phyloP scores from a whole-genome alignment of 2,113 vertebrate genomes.

The Micronisus gabar region DNA sequence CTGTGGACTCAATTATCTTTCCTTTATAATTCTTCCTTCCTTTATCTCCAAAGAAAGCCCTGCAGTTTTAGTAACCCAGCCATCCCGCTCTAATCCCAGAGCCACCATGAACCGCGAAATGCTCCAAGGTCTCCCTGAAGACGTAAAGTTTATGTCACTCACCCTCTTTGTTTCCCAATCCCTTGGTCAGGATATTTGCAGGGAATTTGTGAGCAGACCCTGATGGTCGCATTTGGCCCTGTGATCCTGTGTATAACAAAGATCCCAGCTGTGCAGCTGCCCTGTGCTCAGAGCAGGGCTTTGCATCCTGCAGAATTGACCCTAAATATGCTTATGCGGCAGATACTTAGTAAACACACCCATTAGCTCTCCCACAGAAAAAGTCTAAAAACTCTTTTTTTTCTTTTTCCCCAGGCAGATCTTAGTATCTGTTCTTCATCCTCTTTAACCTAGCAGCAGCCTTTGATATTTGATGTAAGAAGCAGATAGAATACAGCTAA shows the following conservation, averaged over 20 bases:
- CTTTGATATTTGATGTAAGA: background rate
- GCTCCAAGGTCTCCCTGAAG: background rate
- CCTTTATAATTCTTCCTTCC: background rate
- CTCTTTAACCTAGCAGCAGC: background rate
- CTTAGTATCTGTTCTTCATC: background rate
- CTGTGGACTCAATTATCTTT: background rate
- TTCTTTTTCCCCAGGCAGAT: background rate
- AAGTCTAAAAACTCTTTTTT: background rate
- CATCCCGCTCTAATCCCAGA: background rate
- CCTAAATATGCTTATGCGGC: background rate
- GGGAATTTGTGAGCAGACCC: background rate
- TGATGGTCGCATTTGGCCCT: background rate
- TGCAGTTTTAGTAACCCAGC: background rate
- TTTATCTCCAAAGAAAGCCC: background rate
- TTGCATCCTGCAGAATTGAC: background rate
- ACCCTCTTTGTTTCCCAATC: background rate
- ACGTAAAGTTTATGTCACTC: background rate
- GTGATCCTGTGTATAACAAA: background rate
- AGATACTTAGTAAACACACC: background rate
- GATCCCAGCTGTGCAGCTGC: background rate
- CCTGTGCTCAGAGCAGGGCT: background rate
- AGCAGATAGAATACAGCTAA: background rate
- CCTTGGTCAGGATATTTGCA: background rate
- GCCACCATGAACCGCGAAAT: fast-evolving
- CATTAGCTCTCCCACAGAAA: background rate